phyloP scores from a whole-genome alignment of 2,113 vertebrate genomes.

The Sphaerodactylus townsendi region DNA sequence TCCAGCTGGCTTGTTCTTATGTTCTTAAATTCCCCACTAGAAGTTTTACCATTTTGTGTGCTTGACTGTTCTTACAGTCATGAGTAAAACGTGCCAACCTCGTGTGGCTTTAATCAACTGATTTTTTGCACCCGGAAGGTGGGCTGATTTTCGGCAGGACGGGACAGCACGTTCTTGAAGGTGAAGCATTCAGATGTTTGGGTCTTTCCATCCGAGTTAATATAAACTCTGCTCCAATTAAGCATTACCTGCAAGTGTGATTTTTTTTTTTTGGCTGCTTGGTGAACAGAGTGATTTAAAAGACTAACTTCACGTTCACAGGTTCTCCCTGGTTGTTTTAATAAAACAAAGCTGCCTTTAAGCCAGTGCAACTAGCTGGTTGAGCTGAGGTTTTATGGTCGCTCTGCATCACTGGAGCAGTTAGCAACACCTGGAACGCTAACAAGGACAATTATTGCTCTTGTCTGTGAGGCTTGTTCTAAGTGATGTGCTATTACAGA shows the following conservation, averaged over 20 bases:
- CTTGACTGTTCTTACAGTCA: too few species aligned
- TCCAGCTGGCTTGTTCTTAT: too few species aligned
- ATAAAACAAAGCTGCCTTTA: background rate
- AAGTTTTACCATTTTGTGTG: too few species aligned
- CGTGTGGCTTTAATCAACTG: background rate
- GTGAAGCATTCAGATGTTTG: background rate
- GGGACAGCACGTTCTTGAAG: background rate
- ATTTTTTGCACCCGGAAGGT: too few species aligned
- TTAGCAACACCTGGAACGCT: constrained; percentile 30
- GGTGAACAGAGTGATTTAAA: background rate
- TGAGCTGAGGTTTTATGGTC: constrained; percentile 42
- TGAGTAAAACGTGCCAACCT: background rate
- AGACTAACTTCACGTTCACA: background rate
- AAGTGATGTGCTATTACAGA: too few species aligned
- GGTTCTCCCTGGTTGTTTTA: background rate
- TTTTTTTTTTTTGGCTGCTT: background rate
- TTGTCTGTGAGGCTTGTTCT: constrained; percentile 10
- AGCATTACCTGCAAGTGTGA: background rate
- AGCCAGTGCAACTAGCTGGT: constrained; percentile 34
- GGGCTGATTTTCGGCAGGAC: background rate
- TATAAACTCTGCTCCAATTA: background rate
- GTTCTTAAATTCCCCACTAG: too few species aligned
- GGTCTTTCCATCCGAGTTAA: constrained; percentile 9
- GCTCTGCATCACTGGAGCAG: constrained; percentile 51
- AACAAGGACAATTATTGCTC: constrained; percentile 34